phyloP scores from a whole-genome alignment of 2,888 invertebrate genomes.

The Limnephilus auricula region DNA sequence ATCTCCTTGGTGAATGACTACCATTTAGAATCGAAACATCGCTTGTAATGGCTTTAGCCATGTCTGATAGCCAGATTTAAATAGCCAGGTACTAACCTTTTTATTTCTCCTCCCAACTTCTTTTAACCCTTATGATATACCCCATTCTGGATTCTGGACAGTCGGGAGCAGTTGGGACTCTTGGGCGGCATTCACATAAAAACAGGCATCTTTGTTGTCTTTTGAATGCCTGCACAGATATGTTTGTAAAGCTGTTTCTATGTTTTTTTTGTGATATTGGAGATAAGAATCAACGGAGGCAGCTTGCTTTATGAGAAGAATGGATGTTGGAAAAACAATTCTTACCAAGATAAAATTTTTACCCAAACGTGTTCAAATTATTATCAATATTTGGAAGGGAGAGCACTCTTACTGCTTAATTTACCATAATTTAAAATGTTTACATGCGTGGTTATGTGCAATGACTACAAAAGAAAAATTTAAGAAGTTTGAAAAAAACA shows the following conservation, averaged over 20 bases:
- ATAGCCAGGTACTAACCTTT: no score
- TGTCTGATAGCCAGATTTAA: no score
- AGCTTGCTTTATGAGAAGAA: not conserved
- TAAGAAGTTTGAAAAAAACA: no score
- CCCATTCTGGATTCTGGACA: not conserved
- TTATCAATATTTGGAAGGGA: not conserved
- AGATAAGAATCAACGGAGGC: not conserved
- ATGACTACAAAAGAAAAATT: not conserved
- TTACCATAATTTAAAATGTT: not conserved
- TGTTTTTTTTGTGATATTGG: not conserved
- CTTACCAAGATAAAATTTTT: not conserved
- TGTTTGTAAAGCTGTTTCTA: not conserved
- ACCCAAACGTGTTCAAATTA: not conserved
- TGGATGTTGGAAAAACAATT: not conserved
- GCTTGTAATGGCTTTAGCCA: no score
- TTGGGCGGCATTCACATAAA: not conserved
- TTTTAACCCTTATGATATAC: no score
- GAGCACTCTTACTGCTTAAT: not conserved
- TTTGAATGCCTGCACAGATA: not conserved
- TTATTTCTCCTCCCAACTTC: no score
- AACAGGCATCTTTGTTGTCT: not conserved
- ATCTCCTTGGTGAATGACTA: no score
- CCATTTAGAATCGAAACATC: no score
- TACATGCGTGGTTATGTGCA: not conserved
- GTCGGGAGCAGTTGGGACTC: not conserved